Evolutionary conservation across 2,113 vertebrate species (phyloP).

Genomic region (Apistogramma diplotaenia): DNA sequence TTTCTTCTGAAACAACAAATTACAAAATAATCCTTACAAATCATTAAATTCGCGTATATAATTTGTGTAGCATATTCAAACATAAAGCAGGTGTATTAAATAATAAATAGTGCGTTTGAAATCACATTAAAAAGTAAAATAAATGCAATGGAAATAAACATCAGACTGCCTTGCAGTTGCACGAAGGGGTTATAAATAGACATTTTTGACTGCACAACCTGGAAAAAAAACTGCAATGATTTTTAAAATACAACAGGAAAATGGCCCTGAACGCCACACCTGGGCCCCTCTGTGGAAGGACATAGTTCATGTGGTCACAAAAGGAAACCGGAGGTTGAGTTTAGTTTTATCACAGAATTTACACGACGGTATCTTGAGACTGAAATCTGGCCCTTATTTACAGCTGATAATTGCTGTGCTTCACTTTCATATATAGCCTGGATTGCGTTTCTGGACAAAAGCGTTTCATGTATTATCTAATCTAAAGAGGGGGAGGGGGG

Average conservation of each 20-base stretch:
- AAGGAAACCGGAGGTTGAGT: constrained; percentile 19
- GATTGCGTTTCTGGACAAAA: not conserved
- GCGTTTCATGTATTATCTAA: not conserved
- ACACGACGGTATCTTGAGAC: not conserved
- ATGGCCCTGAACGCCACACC: constrained; percentile 38
- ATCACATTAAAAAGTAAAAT: not conserved
- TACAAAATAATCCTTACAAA: not conserved
- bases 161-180: not conserved
- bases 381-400: not conserved
- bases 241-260: not conserved
- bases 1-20: not conserved
- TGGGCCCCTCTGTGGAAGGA: not conserved
- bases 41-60: not conserved
- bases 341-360: not conserved
- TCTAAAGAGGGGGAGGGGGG: not conserved
- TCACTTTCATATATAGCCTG: not conserved
- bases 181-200: not conserved
- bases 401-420: not conserved
- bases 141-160: not conserved
- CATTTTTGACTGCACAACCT: not conserved
- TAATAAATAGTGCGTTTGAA: not conserved
- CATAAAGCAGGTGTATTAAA: not conserved
- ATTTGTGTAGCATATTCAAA: not conserved
- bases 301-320: constrained; percentile 28
- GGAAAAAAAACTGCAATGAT: not conserved